phyloP scores from a whole-genome alignment of 2,888 invertebrate species.

The Chalcosyrphus nemorum region DNA sequence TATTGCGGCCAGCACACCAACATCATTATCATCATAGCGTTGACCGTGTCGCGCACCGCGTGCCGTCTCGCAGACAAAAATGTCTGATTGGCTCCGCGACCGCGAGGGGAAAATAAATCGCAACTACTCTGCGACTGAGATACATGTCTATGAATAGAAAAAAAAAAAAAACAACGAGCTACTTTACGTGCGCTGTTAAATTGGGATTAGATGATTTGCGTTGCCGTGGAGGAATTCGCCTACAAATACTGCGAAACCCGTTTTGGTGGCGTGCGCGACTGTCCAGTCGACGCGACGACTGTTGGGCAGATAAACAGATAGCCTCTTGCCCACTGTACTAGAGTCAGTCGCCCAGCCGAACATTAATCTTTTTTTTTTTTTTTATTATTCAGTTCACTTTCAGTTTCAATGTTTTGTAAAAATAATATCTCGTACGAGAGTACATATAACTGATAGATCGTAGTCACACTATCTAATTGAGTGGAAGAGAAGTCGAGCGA shows the following conservation, averaged over 20 bases:
- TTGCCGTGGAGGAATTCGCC: slow-evolving; percentile 71
- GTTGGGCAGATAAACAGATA: slow-evolving; percentile 67
- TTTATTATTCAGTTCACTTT: slow-evolving; percentile 70
- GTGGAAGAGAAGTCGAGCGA: slow-evolving; percentile 28
- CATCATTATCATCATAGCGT: slow-evolving; percentile 47
- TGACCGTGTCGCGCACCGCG: not conserved
- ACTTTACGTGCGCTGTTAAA: slow-evolving; percentile 73
- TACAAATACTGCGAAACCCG: slow-evolving; percentile 65
- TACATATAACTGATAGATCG: slow-evolving; percentile 51
- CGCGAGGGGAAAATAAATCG: slow-evolving; percentile 64
- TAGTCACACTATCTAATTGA: slow-evolving; percentile 62
- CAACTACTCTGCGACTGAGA: slow-evolving; percentile 45
- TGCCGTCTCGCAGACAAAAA: slow-evolving; percentile 47
- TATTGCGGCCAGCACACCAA: slow-evolving; percentile 40
- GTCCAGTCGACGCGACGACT: slow-evolving; percentile 58
- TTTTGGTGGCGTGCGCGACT: slow-evolving; percentile 21
- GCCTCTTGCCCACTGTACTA: slow-evolving; percentile 46
- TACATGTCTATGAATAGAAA: slow-evolving; percentile 65
- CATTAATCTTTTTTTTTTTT: slow-evolving; percentile 68
- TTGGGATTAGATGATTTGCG: slow-evolving; percentile 73
- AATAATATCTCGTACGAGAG: slow-evolving; percentile 47
- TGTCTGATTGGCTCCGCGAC: slow-evolving; percentile 66
- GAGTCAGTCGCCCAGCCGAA: slow-evolving; percentile 45
- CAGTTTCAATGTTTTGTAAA: slow-evolving; percentile 68
- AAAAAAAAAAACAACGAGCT: slow-evolving; percentile 55